Evolutionary conservation across 1,140 invertebrate species (phyloP).

Genomic region (Amphibalanus amphitrite): DNA sequence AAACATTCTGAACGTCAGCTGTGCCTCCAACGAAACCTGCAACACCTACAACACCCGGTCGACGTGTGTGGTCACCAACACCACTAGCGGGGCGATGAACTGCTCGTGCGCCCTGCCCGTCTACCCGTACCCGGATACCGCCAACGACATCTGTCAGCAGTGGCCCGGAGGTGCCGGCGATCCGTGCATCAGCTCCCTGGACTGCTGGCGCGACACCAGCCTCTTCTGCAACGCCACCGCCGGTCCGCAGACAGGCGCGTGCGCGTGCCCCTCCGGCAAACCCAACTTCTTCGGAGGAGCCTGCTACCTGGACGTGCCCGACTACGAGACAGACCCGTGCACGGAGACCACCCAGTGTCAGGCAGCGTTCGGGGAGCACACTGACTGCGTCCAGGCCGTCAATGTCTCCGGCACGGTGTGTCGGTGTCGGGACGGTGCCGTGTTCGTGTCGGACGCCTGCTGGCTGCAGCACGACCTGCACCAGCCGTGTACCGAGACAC

Average conservation of each 20-base stretch:
- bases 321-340: background rate
- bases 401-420: background rate
- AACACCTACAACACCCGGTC: background rate
- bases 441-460: background rate
- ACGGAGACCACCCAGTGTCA: background rate
- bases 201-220: background rate
- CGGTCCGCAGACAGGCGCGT: background rate
- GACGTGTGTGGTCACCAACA: background rate
- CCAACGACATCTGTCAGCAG: background rate
- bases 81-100: background rate
- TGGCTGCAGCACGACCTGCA: background rate
- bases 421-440: background rate
- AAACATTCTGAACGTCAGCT: background rate
- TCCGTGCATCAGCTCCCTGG: background rate
- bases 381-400: background rate
- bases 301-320: background rate
- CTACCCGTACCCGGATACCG: background rate
- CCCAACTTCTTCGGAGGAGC: background rate
- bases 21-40: background rate
- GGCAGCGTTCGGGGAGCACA: background rate
- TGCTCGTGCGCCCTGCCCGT: background rate
- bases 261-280: background rate
- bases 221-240: background rate
- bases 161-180: background rate
- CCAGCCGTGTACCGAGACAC: background rate